These are phyloP conservation scores for Artibeus lituratus DNA, from an alignment of 2,797 vertebrate species.

Conservation along the genomic window DNA sequence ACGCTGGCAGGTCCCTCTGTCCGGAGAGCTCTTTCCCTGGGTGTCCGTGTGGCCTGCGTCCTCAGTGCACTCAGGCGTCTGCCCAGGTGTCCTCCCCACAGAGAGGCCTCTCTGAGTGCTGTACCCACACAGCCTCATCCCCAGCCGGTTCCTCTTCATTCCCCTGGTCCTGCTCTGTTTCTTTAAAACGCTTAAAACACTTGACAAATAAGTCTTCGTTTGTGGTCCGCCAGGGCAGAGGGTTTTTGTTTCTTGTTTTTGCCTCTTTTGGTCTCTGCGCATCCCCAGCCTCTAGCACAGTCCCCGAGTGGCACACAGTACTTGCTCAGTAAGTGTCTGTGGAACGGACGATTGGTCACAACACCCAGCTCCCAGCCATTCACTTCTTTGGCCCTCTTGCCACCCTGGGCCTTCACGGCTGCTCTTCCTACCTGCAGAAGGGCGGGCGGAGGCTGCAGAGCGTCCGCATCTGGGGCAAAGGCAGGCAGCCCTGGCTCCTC, in stretches of 20 bases:
- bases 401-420: not conserved
- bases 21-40: not conserved
- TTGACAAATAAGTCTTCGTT: not conserved
- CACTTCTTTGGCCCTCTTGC: not conserved
- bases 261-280: not conserved
- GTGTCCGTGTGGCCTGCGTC: accelerated
- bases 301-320: not conserved
- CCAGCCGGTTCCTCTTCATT: not conserved
- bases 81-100: not conserved
- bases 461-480: accelerated
- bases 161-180: not conserved
- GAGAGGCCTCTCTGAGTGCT: not conserved
- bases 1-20: not conserved
- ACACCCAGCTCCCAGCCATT: not conserved
- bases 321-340: not conserved
- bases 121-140: not conserved
- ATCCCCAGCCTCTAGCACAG: not conserved
- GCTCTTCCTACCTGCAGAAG: not conserved
- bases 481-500: not conserved
- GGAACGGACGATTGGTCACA: not conserved
- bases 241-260: not conserved
- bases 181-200: not conserved
- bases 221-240: not conserved
- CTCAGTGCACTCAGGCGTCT: not conserved
- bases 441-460: not conserved